These are phyloP conservation scores for Drosophila rufa DNA, from an alignment of 1,140 invertebrate genomes.

Conservation along the genomic window DNA sequence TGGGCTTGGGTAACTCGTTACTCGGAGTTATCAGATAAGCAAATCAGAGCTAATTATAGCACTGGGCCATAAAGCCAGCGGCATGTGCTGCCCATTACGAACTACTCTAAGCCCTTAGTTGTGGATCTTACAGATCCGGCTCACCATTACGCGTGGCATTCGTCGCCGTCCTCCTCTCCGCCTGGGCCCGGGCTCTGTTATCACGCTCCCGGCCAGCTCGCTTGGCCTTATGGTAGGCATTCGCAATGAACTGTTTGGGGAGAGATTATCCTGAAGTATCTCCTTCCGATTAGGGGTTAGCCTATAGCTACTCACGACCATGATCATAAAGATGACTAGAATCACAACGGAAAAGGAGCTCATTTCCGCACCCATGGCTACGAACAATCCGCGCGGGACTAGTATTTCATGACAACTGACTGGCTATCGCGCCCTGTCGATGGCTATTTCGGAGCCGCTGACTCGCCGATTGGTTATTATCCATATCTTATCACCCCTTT, in stretches of 20 bases:
- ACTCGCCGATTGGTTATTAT: constrained; percentile 27
- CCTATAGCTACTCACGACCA: constrained; percentile 24
- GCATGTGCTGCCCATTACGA: constrained; percentile 31
- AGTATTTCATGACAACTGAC: constrained; percentile 31
- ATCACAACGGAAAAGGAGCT: constrained; percentile 14
- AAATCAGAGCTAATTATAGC: constrained; percentile 52
- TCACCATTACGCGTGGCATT: constrained; percentile 22
- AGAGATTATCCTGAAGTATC: not conserved
- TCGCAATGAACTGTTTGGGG: constrained; percentile 26
- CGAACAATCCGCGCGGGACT: not conserved
- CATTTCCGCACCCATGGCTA: constrained; percentile 17
- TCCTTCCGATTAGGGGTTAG: not conserved
- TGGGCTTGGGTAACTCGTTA: constrained; percentile 23
- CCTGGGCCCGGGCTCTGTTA: not conserved
- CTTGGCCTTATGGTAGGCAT: constrained; percentile 28
- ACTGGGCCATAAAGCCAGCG: not conserved
- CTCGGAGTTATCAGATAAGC: constrained; percentile 31
- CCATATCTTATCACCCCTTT: constrained; percentile 36
- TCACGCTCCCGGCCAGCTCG: constrained; percentile 1
- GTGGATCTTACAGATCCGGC: constrained; percentile 1
- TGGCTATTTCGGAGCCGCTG: constrained; percentile 21
- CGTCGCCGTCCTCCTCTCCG: not conserved
- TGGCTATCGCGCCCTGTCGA: constrained; percentile 3
- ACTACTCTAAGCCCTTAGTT: constrained; percentile 17
- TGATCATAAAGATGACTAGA: constrained; percentile 25